Conservation (phyloP, 2,113 vertebrate species). For the Xiphophorus couchianus region DNA sequence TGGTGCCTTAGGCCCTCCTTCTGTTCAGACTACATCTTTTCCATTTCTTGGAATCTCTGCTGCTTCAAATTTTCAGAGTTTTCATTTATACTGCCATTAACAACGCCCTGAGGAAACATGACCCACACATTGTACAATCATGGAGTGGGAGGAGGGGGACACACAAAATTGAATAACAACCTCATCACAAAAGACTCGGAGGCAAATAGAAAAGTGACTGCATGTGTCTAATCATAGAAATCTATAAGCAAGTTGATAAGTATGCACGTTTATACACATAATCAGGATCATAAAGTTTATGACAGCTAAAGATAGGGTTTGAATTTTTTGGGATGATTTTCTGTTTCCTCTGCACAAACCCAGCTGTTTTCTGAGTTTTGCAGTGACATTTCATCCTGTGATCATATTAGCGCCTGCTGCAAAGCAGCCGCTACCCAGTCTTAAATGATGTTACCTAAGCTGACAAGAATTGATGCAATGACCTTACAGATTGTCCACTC, state of each 20-base stretch:
- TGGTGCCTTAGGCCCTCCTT: conserved; percentile 45
- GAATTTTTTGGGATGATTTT: background rate
- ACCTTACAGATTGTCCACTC: conserved; percentile 59
- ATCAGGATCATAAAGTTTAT: conserved; percentile 31
- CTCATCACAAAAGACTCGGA: conserved; percentile 53
- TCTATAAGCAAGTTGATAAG: background rate
- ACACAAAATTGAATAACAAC: conserved; percentile 66
- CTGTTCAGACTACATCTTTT: conserved; percentile 59
- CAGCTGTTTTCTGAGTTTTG: conserved; percentile 44
- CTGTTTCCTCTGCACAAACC: background rate
- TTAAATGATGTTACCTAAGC: conserved; percentile 61
- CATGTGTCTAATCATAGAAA: conserved; percentile 5
- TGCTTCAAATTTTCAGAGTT: conserved; percentile 71
- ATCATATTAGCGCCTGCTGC: conserved; percentile 61
- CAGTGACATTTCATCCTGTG: conserved; percentile 70
- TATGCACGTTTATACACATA: background rate
- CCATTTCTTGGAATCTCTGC: conserved; percentile 75
- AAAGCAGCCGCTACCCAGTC: conserved; percentile 43
- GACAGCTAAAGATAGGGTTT: conserved; percentile 11
- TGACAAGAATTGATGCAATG: conserved; percentile 72
- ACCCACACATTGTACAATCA: conserved; percentile 61
- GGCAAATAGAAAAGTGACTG: conserved; percentile 14
- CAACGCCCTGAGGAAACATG: conserved; percentile 67
- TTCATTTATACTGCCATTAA: conserved; percentile 74
- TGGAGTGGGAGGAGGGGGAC: conserved; percentile 33